Evolutionary conservation across 2,113 vertebrate genomes (phyloP).

Genomic region (Fregata magnificens): DNA sequence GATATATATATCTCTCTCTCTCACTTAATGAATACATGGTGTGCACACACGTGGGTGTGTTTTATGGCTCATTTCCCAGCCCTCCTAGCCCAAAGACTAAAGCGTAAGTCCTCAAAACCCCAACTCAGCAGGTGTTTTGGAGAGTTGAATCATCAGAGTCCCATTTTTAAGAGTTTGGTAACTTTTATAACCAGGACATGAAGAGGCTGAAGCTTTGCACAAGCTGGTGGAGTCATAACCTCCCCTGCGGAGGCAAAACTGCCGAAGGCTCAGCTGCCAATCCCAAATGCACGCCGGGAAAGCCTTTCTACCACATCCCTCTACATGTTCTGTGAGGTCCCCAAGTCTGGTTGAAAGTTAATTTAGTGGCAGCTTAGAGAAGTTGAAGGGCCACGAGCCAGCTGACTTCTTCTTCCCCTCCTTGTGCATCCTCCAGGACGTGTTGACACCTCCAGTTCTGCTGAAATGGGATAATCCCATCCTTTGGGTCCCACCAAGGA

Average conservation of each 20-base stretch:
- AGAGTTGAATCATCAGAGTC: neutral
- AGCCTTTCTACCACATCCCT: neutral
- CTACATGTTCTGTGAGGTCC: neutral
- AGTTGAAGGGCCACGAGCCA: fast-evolving
- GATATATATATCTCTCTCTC: fast-evolving
- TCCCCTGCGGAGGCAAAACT: neutral
- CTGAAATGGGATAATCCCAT: neutral
- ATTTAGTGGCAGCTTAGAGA: neutral
- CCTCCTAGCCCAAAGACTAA: neutral
- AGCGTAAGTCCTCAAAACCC: neutral
- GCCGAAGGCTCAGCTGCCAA: neutral
- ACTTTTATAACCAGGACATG: neutral
- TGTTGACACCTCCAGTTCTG: neutral
- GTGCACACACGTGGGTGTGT: fast-evolving
- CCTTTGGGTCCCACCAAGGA: neutral
- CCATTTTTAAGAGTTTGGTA: neutral
- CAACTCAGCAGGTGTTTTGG: neutral
- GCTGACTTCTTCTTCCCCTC: neutral
- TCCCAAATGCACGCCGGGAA: neutral
- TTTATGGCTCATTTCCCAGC: neutral
- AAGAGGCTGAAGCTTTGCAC: neutral
- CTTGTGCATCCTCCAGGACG: neutral
- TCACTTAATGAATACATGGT: neutral
- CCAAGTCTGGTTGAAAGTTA: neutral
- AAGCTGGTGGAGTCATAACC: neutral